A percentile compares a stretch with the other conserved stretches of the same genome.
Evolutionary conservation across 1,140 invertebrate species (phyloP).

Genomic region (Drosophila micromelanica): DNA sequence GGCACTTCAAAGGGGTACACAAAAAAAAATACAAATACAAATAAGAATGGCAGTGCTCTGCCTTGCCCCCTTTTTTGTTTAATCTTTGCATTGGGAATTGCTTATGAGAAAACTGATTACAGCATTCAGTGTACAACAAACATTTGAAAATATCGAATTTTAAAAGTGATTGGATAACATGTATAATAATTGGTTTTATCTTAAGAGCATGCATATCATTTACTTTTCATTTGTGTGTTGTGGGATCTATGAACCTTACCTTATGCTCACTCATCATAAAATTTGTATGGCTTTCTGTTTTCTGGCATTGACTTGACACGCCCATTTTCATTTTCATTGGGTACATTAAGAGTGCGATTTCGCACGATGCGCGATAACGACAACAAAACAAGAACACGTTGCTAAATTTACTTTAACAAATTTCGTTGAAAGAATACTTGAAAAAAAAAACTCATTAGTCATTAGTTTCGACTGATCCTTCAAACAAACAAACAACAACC

Average conservation of each 20-base stretch:
- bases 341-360: slow-evolving; percentile 34
- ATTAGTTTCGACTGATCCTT: slow-evolving; percentile 57
- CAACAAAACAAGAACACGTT: slow-evolving; percentile 59
- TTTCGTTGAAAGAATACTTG: slow-evolving; percentile 54
- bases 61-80: slow-evolving; percentile 22
- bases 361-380: slow-evolving; percentile 57
- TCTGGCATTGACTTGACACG: slow-evolving; percentile 61
- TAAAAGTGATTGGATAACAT: slow-evolving; percentile 44
- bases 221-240: slow-evolving; percentile 40
- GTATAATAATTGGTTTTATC: slow-evolving; percentile 41
- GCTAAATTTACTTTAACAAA: slow-evolving; percentile 53
- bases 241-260: slow-evolving; percentile 70
- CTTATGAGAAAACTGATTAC: slow-evolving; percentile 49
- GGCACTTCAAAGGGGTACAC: slow-evolving; percentile 30
- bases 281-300: slow-evolving; percentile 80
- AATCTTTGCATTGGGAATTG: slow-evolving; percentile 36
- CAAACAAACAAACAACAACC: slow-evolving; percentile 11
- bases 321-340: slow-evolving; percentile 53
- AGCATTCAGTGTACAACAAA: slow-evolving; percentile 56
- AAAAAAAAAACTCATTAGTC: slow-evolving; percentile 40
- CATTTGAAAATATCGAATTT: slow-evolving; percentile 47
- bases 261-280: slow-evolving; percentile 83
- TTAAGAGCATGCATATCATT: slow-evolving; percentile 49
- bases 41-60: slow-evolving; percentile 25
- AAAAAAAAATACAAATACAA: slow-evolving; percentile 11